Conservation (phyloP, 2,888 invertebrate genomes). For the Nemurella pictetii region DNA sequence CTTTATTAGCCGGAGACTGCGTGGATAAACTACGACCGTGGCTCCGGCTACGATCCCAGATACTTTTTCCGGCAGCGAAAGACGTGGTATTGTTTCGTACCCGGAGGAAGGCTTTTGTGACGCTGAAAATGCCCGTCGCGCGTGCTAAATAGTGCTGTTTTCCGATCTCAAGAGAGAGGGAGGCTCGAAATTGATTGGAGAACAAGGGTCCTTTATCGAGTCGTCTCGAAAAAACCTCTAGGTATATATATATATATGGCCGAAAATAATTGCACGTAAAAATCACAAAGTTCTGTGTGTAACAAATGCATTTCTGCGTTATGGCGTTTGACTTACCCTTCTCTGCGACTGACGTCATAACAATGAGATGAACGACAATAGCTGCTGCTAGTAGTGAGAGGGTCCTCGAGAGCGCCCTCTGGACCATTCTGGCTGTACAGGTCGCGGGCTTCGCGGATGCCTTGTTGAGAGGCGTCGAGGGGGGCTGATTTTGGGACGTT, state of each 20-base stretch:
- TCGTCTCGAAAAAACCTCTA: not conserved
- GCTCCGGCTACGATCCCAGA: too few species aligned
- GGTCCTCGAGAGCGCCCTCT: conserved; percentile 45
- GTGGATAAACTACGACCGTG: not conserved
- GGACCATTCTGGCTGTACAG: conserved; percentile 43
- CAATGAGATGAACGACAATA: conserved; percentile 46
- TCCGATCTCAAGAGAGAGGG: not conserved
- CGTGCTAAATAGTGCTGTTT: not conserved
- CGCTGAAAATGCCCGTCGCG: not conserved
- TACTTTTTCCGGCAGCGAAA: not conserved
- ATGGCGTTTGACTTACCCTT: conserved; percentile 42
- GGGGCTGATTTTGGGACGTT: not conserved
- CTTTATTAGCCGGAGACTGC: not conserved
- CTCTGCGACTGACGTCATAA: conserved; percentile 46
- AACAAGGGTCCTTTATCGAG: not conserved
- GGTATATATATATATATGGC: not conserved
- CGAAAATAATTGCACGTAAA: not conserved
- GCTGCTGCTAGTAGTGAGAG: conserved; percentile 45
- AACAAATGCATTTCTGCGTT: not conserved
- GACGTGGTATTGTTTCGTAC: not conserved
- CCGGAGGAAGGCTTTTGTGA: not conserved
- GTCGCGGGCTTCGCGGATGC: not conserved
- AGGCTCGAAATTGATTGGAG: not conserved
- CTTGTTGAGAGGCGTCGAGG: not conserved
- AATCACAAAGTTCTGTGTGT: not conserved